Evolutionary conservation across 2,888 invertebrate genomes (phyloP).

Genomic region (Heliconius ismenius): DNA sequence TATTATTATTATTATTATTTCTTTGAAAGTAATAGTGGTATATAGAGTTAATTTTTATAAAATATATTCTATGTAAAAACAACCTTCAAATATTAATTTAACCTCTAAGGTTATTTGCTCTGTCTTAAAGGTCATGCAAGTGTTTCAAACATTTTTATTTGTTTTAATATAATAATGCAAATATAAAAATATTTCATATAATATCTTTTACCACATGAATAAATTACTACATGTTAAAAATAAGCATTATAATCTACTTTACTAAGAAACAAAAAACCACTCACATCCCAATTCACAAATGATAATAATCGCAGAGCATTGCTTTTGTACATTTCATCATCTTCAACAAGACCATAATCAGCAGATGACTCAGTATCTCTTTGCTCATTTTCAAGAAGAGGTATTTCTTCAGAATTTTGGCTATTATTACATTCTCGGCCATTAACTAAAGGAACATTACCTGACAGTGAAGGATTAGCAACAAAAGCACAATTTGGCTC

Average conservation of each 20-base stretch:
- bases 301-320: slow-evolving; percentile 85
- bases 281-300: slow-evolving; percentile 89
- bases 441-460: slow-evolving; percentile 83
- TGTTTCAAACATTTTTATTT: background rate
- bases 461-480: slow-evolving; percentile 83
- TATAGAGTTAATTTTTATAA: background rate
- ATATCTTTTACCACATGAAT: too few relatives aligned
- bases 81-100: slow-evolving; percentile 14
- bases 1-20: too few relatives aligned
- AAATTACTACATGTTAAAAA: background rate
- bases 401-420: slow-evolving; percentile 27
- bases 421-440: slow-evolving; percentile 52
- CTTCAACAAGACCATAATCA: slow-evolving; percentile 64
- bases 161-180: background rate
- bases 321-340: slow-evolving; percentile 76
- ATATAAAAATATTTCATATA: too few relatives aligned
- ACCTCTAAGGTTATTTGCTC: slow-evolving; percentile 5
- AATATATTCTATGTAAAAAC: background rate
- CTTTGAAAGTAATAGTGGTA: background rate
- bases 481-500: slow-evolving; percentile 88
- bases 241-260: background rate
- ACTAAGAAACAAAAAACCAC: slow-evolving; percentile 50
- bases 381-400: slow-evolving; percentile 49
- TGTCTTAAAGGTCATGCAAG: background rate
- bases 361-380: slow-evolving; percentile 53